These are phyloP conservation scores for Pelodytes ibericus DNA, from an alignment of 2,797 vertebrate species.

Conservation along the genomic window DNA sequence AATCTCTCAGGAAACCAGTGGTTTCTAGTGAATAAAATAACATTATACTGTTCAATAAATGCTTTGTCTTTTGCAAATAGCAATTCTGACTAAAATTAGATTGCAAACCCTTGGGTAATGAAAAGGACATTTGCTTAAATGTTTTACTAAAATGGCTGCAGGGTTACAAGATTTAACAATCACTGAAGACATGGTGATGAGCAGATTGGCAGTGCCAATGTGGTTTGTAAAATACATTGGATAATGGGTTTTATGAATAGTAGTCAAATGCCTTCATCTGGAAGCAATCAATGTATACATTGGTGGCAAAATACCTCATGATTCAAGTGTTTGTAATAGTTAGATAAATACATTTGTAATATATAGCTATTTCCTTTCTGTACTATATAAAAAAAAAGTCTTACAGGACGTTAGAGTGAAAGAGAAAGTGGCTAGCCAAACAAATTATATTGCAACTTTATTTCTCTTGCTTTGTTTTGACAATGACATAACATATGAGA, in stretches of 20 bases:
- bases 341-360: no score
- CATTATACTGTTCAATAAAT: not conserved
- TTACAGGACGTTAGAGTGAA: no score
- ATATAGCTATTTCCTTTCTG: no score
- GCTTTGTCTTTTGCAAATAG: no score
- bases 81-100: not conserved
- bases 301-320: not conserved
- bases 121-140: not conserved
- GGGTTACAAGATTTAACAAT: not conserved
- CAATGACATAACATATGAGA: conserved; percentile 11
- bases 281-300: not conserved
- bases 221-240: not conserved
- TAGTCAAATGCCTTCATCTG: not conserved
- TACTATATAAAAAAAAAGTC: no score
- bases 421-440: no score
- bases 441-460: no score
- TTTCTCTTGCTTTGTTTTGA: conserved; percentile 5
- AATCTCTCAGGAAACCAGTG: not conserved
- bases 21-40: not conserved
- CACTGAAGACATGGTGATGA: not conserved
- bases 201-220: not conserved
- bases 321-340: not conserved
- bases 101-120: not conserved
- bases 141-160: not conserved
- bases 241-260: not conserved